Percentiles rank a stretch among this genome's conserved stretches.
Conservation (phyloP, 2,113 vertebrate genomes). For the Lutjanus erythropterus region DNA sequence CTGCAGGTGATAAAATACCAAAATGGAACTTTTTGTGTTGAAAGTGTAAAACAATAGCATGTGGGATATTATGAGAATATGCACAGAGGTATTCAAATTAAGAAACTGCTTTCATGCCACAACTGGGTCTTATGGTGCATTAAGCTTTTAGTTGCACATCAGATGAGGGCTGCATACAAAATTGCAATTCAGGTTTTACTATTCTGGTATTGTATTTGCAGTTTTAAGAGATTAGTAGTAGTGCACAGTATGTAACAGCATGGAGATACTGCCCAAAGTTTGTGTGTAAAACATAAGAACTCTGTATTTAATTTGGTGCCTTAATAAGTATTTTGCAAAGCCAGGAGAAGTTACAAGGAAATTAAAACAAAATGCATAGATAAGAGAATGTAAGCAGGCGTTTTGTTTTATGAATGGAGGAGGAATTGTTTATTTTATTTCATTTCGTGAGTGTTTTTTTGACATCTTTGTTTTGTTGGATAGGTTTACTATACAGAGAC, state of each 20-base stretch:
- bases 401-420: neutral
- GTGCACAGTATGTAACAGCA: neutral
- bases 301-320: neutral
- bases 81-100: neutral
- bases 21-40: neutral
- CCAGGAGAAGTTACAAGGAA: neutral
- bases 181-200: neutral
- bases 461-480: neutral
- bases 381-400: neutral
- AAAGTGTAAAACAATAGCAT: no score
- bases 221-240: neutral
- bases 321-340: neutral
- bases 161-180: neutral
- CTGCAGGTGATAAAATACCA: neutral
- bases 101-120: neutral
- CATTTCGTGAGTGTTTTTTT: neutral
- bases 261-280: neutral
- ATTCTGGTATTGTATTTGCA: neutral
- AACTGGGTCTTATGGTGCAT: neutral
- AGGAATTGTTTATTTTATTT: neutral
- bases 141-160: neutral
- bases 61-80: neutral
- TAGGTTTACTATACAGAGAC: neutral
- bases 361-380: neutral
- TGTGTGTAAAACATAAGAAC: neutral